phyloP scores from a whole-genome alignment of 2,797 vertebrate genomes.

The Eidolon dupreanum region DNA sequence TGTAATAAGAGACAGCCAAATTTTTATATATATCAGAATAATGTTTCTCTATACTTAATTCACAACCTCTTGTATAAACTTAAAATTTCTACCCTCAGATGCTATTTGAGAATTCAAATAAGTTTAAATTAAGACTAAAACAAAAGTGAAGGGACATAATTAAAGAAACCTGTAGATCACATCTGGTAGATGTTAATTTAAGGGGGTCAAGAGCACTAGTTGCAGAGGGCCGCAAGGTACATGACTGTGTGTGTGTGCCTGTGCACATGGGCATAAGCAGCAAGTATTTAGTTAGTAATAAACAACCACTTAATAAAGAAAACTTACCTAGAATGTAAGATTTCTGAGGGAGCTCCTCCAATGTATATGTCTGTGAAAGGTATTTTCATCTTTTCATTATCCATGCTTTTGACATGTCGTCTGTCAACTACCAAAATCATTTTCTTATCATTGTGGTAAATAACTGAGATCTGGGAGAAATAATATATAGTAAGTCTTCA shows the following conservation, averaged over 20 bases:
- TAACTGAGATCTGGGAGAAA: constrained; percentile 93
- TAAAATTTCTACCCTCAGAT: not conserved
- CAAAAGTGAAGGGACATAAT: not conserved
- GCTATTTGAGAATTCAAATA: not conserved
- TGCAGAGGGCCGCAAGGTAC: not conserved
- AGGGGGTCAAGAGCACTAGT: not conserved
- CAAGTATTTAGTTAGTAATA: not conserved
- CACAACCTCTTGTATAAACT: not conserved
- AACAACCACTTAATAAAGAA: not conserved
- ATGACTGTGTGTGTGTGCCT: not conserved
- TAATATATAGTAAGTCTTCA: not conserved
- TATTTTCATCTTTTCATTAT: constrained; percentile 94
- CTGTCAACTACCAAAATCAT: constrained; percentile 97
- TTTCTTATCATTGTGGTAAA: constrained; percentile 98
- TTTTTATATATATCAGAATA: not conserved
- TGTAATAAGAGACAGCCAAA: not conserved
- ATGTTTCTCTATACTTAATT: not conserved
- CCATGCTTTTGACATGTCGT: constrained; percentile 93
- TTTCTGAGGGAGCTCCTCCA: constrained; percentile 92
- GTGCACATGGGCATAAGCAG: not conserved
- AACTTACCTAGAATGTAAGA: constrained; percentile 91
- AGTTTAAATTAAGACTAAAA: constrained; percentile 34
- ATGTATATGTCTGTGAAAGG: constrained; percentile 97
- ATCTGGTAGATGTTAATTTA: not conserved
- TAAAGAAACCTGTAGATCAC: not conserved